Conservation (phyloP, 2,797 vertebrate genomes). For the Vultur gryphus region DNA sequence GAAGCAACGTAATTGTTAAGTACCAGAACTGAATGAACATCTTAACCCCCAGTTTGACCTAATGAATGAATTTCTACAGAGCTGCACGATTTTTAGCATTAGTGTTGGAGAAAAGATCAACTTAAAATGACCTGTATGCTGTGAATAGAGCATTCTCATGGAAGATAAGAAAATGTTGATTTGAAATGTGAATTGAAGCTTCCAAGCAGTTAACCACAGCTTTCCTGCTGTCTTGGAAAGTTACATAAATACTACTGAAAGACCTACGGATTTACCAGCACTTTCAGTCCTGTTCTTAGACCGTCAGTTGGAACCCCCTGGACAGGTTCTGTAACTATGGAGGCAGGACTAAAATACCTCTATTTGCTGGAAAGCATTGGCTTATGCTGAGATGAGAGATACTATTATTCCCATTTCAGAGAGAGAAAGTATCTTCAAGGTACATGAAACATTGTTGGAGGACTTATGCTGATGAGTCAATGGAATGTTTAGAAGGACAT, state of each 20-base stretch:
- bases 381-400: background rate
- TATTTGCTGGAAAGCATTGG: background rate
- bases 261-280: background rate
- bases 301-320: background rate
- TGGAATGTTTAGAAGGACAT: background rate
- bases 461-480: background rate
- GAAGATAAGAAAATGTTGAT: background rate
- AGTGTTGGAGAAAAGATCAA: background rate
- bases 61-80: background rate
- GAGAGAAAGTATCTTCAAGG: background rate
- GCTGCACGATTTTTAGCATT: background rate
- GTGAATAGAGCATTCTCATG: background rate
- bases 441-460: background rate
- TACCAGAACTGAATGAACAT: background rate
- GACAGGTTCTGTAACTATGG: background rate
- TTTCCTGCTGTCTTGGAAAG: background rate
- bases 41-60: background rate
- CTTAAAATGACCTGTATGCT: background rate
- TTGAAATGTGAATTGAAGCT: background rate
- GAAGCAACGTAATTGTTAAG: background rate
- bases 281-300: background rate
- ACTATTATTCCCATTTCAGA: background rate
- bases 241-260: background rate
- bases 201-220: background rate
- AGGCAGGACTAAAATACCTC: background rate